Base-by-base conservation (phyloP, 2,888 invertebrate species). In the Acronicta alni region DNA sequence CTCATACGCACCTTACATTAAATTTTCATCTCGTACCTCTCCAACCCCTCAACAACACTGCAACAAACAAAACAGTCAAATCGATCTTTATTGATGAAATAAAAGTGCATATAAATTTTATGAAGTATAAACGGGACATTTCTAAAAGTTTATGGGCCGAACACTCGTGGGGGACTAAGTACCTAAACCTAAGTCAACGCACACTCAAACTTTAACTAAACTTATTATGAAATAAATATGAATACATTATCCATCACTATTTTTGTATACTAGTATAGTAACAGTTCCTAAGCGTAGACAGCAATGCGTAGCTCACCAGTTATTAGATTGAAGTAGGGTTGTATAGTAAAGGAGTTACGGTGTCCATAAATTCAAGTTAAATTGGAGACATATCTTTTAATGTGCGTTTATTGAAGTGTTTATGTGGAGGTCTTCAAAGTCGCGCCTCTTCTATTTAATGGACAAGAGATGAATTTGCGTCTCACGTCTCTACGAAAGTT, bases 101-200 rank as follows among this genome's bases (percentile, higher is more conserved):
- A 91, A 93, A 92, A 92, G 83, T 92, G 92, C 90, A 92, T 92
- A 92, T 93, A 92, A 92, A 93, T 86, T 92, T 93, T 93, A 93
- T 93, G 92, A 89, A 87, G 92, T 91, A 92, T 92, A 90, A 93
- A 92, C 88, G 89, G 81, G 83, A 81, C 88, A 88, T 91, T 89
- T 89, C 87, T 85, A 75, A 81, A 81, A 89, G 84, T 92, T 93
- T 92, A 93, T 92, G 91, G 78, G 79, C 84, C 84, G 82, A 82
- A 80, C 86, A 85, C 85, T 88, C 79, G 81, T 79, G 79, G 89
- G 89, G 90, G 88, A 82, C 83, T 80, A 73, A 82, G 79, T 83
- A 82, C 82, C 84, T 82, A 84, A 74, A 81, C 80, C 84, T 85
- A 83, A 80, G 77, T 65, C 71, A 67, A 71, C 60, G 55, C 70